phyloP scores from a whole-genome alignment of 2,113 vertebrate species.

The Greenwoodochromis staneri region DNA sequence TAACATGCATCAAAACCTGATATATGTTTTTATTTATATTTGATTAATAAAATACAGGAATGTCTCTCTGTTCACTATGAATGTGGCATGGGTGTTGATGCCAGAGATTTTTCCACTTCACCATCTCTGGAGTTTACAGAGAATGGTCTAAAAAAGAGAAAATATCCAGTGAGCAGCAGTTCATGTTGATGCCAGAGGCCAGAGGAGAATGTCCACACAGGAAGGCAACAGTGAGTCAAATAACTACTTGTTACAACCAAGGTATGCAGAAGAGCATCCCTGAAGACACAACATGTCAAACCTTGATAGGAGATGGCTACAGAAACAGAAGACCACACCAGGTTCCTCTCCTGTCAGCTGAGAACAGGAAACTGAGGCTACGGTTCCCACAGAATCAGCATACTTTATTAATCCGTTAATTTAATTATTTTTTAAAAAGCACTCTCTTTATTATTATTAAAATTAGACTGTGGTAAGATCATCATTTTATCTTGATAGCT shows the following conservation, averaged over 20 bases:
- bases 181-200: neutral
- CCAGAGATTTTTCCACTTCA: neutral
- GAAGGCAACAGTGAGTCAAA: neutral
- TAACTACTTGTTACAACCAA: neutral
- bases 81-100: neutral
- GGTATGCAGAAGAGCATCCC: neutral
- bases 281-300: neutral
- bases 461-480: neutral
- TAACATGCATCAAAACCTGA: neutral
- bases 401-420: neutral
- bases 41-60: neutral
- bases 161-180: neutral
- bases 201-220: neutral
- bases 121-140: neutral
- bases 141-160: neutral
- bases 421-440: fast-evolving
- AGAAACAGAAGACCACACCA: neutral
- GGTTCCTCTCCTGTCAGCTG: neutral
- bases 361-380: neutral
- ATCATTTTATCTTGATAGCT: neutral
- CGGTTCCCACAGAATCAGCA: neutral
- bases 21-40: neutral
- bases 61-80: neutral
- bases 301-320: neutral
- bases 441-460: neutral